Evolutionary conservation across 2,113 vertebrate genomes (phyloP).

Genomic region (Cisticola juncidis): DNA sequence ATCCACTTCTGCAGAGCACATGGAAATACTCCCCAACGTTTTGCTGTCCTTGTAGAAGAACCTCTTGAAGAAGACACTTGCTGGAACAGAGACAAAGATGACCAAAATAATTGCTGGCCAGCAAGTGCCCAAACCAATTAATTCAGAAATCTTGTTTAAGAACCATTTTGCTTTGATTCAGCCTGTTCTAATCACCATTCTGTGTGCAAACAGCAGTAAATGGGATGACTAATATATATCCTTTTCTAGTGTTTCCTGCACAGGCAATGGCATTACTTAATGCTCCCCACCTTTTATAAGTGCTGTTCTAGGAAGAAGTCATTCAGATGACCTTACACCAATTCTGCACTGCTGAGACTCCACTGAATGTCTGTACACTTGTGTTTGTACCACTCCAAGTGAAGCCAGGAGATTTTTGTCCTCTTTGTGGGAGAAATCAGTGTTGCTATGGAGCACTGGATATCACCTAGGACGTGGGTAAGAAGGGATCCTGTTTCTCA

Average conservation of each 20-base stretch:
- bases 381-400: not conserved
- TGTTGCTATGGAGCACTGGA: not conserved
- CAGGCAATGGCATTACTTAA: not conserved
- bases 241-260: not conserved
- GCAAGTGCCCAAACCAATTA: not conserved
- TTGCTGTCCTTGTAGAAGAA: not conserved
- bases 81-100: not conserved
- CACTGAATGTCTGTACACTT: not conserved
- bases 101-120: not conserved
- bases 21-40: fast-evolving
- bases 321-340: not conserved
- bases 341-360: not conserved
- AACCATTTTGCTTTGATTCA: not conserved
- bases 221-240: not conserved
- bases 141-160: not conserved
- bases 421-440: not conserved
- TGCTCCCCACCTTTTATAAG: not conserved
- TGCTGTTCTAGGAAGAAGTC: not conserved
- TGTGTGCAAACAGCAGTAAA: not conserved
- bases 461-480: not conserved
- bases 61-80: not conserved
- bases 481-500: not conserved
- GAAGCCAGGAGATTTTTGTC: not conserved
- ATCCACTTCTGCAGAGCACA: not conserved
- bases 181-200: not conserved